Evolutionary conservation across 2,797 vertebrate species (phyloP), one percentile per base, ranked within the genome.

Genomic region (Clangula hyemalis): DNA sequence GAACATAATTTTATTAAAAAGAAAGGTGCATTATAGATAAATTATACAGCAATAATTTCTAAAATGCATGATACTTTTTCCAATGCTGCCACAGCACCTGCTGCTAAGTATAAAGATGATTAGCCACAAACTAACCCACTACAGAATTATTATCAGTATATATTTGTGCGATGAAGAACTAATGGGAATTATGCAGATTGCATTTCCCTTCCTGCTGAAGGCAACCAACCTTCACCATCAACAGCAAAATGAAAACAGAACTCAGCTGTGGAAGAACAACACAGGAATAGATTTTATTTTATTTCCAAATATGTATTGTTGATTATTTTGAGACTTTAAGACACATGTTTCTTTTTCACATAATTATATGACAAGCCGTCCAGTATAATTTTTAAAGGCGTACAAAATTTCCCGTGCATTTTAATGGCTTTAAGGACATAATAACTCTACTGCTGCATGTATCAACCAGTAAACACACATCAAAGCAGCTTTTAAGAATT

Each of bases 181-280:
- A 96, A 97, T 92, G 95, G 96, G 89, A 96, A 97, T 97, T 97
- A 97, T 97, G 96, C 94, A 97, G 95, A 94, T 96, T 96, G 76
- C 93, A 93, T 98, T 97, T 95, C 82, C 93, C 96, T 97, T 91
- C 94, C 95, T n/a, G 75, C 95, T 97, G 96, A 96, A 98, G 90
- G 95, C 94, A 97, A 91, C 94, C 90, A 97, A 97, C 94, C 95
- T 97, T 97, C 95, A 93, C 77, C 94, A 39, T 86, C 95, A 94
- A 94, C 34, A 96, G 94, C 87, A 95, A 96, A 96, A 89, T 81
- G 95, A 93, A 92, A 96, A 89, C 96, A 92, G 94, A 96, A 49
- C 80, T 96, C 94, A 95, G 95, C 96, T 97, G 95, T 57, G 70
- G 92, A 92, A 94, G 85, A 95, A 80, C 81, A 96, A 74, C 39